Evolutionary conservation across 2,888 invertebrate species (phyloP), one percentile per base, ranked within the genome.

Genomic region (Patella depressa): DNA sequence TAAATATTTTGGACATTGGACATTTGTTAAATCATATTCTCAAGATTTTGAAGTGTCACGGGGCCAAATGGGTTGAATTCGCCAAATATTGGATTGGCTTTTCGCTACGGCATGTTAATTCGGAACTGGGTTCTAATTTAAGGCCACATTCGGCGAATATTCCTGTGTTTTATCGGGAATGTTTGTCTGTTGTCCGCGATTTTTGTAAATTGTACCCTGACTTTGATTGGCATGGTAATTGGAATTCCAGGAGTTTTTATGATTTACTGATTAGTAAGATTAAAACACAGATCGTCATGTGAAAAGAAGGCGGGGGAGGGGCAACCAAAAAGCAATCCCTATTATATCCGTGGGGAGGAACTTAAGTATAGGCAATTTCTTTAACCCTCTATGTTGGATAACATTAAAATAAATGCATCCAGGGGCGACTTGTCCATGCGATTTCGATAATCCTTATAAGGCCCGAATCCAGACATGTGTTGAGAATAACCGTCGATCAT

Each of bases 71-170:
- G 80, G 53, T 54, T 19, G 75, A 72, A 29, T 77, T 74, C 74
- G 79, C 74, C 45, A 71, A 53, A 45, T 78, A 78, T 71, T 78
- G 78, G 76, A 54, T 78, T 53, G 78, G 78, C 29, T 12, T 76
- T 19, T 71, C 73, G 54, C 71, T 80, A 17, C 72, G 79, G 53
- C 24, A 54, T 14, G 34, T 70, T 17, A 73, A 75, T 54, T 71
- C 72, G 29, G 34, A 24, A n/a, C 70, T 79, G 55, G 45, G 71
- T 19, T 70, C 70, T 53, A 79, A 78, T 73, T 70, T 71, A 45
- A 75, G 59, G 11, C 80, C 80, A 17, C 78, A 80, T 65, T 79
- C 79, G 71, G 79, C 77, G 15, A 15, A 24, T 59, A 71, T 76
- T 53, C 78, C 77, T 34, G 19, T 70, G 2, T 80, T 78, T 53